Evolutionary conservation across 2,888 invertebrate species (phyloP).

Genomic region (Nasonovia ribisnigri): DNA sequence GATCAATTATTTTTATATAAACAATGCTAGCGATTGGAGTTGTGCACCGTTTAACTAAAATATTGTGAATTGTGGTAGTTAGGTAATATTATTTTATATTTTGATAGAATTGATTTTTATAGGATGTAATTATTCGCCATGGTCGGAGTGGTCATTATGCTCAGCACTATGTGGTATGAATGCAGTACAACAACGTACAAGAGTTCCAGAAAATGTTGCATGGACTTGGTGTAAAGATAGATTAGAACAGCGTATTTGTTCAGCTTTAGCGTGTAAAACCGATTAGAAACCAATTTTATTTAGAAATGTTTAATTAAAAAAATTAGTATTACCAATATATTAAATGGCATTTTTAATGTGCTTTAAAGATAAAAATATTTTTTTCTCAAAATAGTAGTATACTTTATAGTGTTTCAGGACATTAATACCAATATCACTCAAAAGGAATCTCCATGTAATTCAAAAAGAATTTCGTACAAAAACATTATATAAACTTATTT

Average conservation of each 20-base stretch:
- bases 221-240: constrained; percentile 70
- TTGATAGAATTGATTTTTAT: not conserved
- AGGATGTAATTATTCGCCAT: constrained; percentile 78
- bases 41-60: not conserved
- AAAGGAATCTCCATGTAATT: not conserved
- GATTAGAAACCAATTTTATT: constrained; percentile 26
- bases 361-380: not conserved
- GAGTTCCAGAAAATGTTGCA: constrained; percentile 71
- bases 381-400: not conserved
- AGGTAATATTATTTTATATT: not conserved
- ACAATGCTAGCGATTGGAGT: not conserved
- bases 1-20: not conserved
- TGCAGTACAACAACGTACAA: constrained; percentile 73
- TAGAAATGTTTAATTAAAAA: not conserved
- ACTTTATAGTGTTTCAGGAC: not conserved
- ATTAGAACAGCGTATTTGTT: constrained; percentile 71
- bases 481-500: not conserved
- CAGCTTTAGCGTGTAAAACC: constrained; percentile 69
- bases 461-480: not conserved
- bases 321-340: not conserved
- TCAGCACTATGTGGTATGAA: constrained; percentile 80
- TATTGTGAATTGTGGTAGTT: not conserved
- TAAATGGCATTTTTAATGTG: not conserved
- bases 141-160: constrained; percentile 88
- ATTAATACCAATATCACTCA: not conserved